phyloP scores from a whole-genome alignment of 2,888 invertebrate genomes.

The Petrolisthes cinctipes region DNA sequence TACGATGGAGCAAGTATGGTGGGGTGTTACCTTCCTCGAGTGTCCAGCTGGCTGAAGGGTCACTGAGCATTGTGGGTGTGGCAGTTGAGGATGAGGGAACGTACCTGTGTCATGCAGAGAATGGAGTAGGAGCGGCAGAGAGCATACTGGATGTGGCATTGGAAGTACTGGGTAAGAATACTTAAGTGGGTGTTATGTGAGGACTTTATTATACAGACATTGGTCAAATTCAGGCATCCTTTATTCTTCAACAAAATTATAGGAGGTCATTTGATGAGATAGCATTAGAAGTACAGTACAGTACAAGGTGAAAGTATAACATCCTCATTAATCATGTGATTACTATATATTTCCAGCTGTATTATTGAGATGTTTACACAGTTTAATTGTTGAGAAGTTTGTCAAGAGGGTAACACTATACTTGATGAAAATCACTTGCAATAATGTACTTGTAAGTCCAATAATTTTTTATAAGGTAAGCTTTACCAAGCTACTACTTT shows the following conservation, averaged over 20 bases:
- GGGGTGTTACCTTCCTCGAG: conserved; percentile 71
- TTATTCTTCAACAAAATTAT: neutral
- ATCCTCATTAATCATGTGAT: too few relatives aligned
- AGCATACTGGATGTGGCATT: conserved; percentile 25
- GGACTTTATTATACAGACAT: neutral
- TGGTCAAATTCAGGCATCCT: neutral
- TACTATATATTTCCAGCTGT: too few relatives aligned
- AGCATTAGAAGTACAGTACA: too few relatives aligned
- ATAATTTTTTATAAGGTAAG: too few relatives aligned
- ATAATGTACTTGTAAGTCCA: too few relatives aligned
- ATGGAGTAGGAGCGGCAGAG: conserved; percentile 71
- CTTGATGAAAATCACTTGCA: too few relatives aligned
- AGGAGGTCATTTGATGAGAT: neutral
- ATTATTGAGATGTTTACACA: too few relatives aligned
- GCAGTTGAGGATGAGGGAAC: conserved; percentile 79
- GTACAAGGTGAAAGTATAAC: too few relatives aligned
- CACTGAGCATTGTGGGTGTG: conserved; percentile 74
- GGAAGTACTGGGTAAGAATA: conserved; percentile 42
- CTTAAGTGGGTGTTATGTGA: neutral
- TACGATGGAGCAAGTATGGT: conserved; percentile 78
- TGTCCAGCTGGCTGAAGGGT: conserved; percentile 70
- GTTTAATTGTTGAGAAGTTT: too few relatives aligned
- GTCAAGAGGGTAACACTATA: too few relatives aligned
- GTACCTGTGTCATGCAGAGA: conserved; percentile 83
- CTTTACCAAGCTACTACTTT: too few relatives aligned